A percentile compares a stretch with the other conserved stretches of the same genome.
phyloP scores from a whole-genome alignment of 2,888 invertebrate species.

The Cremastobaeus sp. region DNA sequence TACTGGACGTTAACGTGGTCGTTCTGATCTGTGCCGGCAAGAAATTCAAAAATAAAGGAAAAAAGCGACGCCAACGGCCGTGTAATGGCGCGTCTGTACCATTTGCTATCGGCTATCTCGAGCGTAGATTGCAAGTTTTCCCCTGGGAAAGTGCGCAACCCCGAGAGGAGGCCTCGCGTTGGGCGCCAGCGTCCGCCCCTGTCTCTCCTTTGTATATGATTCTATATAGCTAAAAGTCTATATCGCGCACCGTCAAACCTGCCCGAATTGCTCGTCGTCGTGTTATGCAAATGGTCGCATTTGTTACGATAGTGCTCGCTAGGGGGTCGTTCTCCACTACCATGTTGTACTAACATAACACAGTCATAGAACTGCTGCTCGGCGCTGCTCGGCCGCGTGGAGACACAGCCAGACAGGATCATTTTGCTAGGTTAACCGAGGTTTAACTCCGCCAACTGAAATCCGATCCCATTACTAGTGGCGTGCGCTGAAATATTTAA shows the following conservation, averaged over 20 bases:
- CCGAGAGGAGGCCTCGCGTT: conserved; percentile 46
- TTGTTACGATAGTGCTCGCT: conserved; percentile 77
- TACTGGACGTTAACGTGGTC: conserved; percentile 67
- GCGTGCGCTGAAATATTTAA: conserved; percentile 34
- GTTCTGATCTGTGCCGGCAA: conserved; percentile 62
- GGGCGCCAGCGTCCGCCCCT: conserved; percentile 52
- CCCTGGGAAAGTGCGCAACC: conserved; percentile 58
- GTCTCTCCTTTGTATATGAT: conserved; percentile 44
- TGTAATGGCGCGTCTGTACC: conserved; percentile 64
- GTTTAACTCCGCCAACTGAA: conserved; percentile 43
- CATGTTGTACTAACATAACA: conserved; percentile 60
- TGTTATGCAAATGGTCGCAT: conserved; percentile 78
- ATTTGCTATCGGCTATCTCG: conserved; percentile 73
- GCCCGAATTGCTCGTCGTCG: conserved; percentile 78
- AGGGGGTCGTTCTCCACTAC: conserved; percentile 74
- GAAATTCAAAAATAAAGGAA: conserved; percentile 56
- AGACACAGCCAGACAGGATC: conserved; percentile 30
- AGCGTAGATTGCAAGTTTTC: conserved; percentile 68
- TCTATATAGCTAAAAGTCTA: conserved; percentile 74
- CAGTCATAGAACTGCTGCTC: neutral
- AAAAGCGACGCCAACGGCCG: conserved; percentile 61
- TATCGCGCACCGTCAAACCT: conserved; percentile 79
- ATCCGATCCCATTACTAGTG: conserved; percentile 49
- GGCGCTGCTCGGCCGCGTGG: conserved; percentile 14
- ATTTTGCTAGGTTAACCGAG: conserved; percentile 56